Base-by-base conservation (phyloP, 2,797 vertebrate species). In the Salarias fasciatus region DNA sequence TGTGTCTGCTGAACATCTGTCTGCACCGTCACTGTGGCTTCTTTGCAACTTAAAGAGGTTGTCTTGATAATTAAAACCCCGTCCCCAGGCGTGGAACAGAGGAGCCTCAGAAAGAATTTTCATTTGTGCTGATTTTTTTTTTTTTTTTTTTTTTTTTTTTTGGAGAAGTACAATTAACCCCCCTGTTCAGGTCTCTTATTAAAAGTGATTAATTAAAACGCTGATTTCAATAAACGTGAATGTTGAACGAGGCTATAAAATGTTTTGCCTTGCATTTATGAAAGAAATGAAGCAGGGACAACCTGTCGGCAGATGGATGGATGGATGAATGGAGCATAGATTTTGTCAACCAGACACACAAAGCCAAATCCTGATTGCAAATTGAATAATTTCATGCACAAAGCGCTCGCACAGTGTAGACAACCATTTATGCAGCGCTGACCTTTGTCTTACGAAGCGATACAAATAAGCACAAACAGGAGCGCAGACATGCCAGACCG, bases 121-220 rank as follows among this genome's bases (percentile, higher is more conserved):
- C 67, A 68, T 68, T 75, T 65, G 53, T 5, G 9, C 70, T 49
- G 64, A 76, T 85, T 84, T 63, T 60, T 24, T 18, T 24, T 24
- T 24, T 24, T 24, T 24, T 24, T 24, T 24, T 24, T 24, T 24
- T 3, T 3, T 18, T 24, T 24, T 24, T 24, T 24, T 24, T n/a
- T 55, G 50, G 35, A 72, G 80, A 79, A 77, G 61, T 62, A 31
- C 61, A 79, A 85, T 85, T 72, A 84, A 75, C 64, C 64, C 8
- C 2, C 15, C 6, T 13, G 58, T 69, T 72, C 65, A 31, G 63
- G 61, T 63, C 66, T 33, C 44, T 41, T 43, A 52, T 72, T 77
- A 59, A 72, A 69, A 28, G 45, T 6, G 38, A 6, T 75, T 88
- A 84, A 89, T 86, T 82, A 79, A 88, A 77, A 55, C 24, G 40